Evolutionary conservation across 2,113 vertebrate genomes (phyloP).

Genomic region (Cottus gobio): DNA sequence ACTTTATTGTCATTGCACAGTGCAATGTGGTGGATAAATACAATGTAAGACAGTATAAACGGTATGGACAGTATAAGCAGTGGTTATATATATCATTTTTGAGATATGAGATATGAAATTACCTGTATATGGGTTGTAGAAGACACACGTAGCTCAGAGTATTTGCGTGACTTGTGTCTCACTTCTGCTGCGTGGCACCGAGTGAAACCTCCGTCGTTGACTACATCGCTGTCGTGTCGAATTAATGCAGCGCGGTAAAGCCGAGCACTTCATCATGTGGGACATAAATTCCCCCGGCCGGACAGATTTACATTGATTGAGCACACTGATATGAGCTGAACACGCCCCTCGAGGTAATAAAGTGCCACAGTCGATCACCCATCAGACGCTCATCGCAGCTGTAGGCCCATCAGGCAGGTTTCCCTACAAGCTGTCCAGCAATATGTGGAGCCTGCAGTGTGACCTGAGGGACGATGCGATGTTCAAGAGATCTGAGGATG

Average conservation of each 20-base stretch:
- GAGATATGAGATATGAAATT: not conserved
- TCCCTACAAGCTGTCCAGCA: constrained; percentile 34
- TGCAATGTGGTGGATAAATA: too few species aligned
- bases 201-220: constrained; percentile 11
- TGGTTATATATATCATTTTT: not conserved
- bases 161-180: constrained; percentile 10
- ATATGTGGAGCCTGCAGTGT: constrained; percentile 16
- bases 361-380: constrained; percentile 69
- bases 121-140: not conserved
- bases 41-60: too few species aligned
- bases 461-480: not conserved
- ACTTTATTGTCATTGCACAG: too few species aligned
- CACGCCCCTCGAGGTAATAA: constrained; percentile 65
- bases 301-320: constrained; percentile 74
- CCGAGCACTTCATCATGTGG: constrained; percentile 46
- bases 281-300: constrained; percentile 50
- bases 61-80: too few species aligned
- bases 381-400: constrained; percentile 56
- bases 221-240: constrained; percentile 25
- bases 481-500: not conserved
- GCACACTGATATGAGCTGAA: constrained; percentile 53
- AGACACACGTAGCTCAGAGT: not conserved
- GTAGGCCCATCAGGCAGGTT: constrained; percentile 14
- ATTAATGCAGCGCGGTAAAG: constrained; percentile 58
- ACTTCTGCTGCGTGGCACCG: constrained; percentile 25